Conservation (phyloP, 2,113 vertebrate species). For the Clarias batrachus region DNA sequence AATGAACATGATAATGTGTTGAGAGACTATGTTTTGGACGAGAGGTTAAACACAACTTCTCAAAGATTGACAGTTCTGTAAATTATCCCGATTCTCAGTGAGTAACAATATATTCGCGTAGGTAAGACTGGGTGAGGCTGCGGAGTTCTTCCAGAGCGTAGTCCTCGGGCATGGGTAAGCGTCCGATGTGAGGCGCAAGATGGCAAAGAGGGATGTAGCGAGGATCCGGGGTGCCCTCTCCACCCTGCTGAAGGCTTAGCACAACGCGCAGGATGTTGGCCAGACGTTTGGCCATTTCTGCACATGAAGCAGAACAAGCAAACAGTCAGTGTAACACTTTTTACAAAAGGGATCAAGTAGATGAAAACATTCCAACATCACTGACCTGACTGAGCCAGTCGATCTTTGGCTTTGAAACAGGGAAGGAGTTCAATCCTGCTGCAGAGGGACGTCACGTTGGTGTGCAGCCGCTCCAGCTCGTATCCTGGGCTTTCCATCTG, state of each 20-base stretch:
- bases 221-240: constrained; percentile 60
- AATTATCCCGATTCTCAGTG: constrained; percentile 62
- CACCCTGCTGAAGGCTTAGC: constrained; percentile 83
- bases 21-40: neutral
- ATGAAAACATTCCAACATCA: neutral
- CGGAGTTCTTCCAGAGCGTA: constrained; percentile 93
- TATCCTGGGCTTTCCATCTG: constrained; percentile 83
- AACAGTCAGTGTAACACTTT: neutral
- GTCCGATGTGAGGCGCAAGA: constrained; percentile 83
- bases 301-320: neutral
- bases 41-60: constrained; percentile 17
- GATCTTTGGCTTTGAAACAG: constrained; percentile 82
- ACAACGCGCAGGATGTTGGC: constrained; percentile 89
- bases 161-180: constrained; percentile 94
- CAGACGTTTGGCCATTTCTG: constrained; percentile 95
- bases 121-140: constrained; percentile 87
- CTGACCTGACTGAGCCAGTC: constrained; percentile 90
- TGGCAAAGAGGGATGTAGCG: constrained; percentile 76
- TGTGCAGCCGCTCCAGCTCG: constrained; percentile 84
- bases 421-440: constrained; percentile 85
- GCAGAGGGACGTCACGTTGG: constrained; percentile 87
- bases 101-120: constrained; percentile 79
- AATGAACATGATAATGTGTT: constrained; percentile 33
- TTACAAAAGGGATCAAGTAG: neutral
- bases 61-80: neutral